Base-by-base conservation (phyloP, 2,888 invertebrate genomes). In the Caenorhabditis angaria region DNA sequence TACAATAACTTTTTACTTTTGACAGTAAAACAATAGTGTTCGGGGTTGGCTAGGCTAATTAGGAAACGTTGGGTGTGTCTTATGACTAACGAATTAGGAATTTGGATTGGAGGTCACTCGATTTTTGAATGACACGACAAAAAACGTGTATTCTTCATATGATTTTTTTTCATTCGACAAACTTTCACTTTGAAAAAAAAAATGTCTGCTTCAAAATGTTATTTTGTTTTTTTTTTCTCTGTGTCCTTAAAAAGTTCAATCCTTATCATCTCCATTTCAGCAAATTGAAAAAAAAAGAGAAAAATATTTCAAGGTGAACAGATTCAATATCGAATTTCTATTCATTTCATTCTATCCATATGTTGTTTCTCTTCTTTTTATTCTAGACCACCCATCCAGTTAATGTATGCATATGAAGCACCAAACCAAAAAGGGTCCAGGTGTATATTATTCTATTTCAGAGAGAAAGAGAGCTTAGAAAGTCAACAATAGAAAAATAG, bases 61-160 rank as follows among this genome's bases (percentile, higher is more conserved):
- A 41, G 41, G 41, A n/a, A n/a, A n/a, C 5, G 50, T 22, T 22
- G 50, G 22, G 24, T 20, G 50, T 50, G 50, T 50, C 22, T 50
- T 24, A 8, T 50, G 50, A 50, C 50, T 50, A 50, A 50, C 22
- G 50, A 6, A 24, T 50, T 8, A 50, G 22, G 50, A 50, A 50
- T 50, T 50, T 24, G 24, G 12, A 24, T 22, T 50, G 22, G 50
- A 50, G 50, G 50, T 50, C 50, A 50, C 50, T 50, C 50, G 50
- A 18, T 22, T 50, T 24, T 20, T 20, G 48, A 48, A 48, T 48
- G 18, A 41, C 10, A 41, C 14, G 41, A 41, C 8, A 41, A 5
- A 18, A 41, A 41, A 41, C 41, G 41, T 41, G 41, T 41, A 41
- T 41, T 50, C 22, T 50, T 35, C 35, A 14, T 10, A 35, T 6